Evolutionary conservation across 2,888 invertebrate species (phyloP), one percentile per base, ranked within the genome.

Genomic region (Eupeodes latifasciatus): DNA sequence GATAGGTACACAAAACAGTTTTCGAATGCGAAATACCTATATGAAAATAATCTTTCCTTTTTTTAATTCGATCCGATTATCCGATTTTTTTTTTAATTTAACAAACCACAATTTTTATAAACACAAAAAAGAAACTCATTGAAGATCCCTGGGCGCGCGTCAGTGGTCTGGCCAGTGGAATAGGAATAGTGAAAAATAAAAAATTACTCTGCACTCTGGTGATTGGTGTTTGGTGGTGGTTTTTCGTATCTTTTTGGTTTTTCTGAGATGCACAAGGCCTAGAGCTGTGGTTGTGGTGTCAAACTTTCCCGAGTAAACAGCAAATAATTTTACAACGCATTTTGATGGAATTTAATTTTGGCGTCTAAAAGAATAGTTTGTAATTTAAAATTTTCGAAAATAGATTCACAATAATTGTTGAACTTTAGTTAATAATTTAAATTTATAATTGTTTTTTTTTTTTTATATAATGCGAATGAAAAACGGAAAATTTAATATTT

Each of bases 271-370:
- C 47, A 59, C 72, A 72, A 84, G 69, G 81, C 85, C 81, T 69
- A 61, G 27, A 27, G 81, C 40, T 44, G 40, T 55, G 71, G 55
- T 71, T 44, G 40, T 55, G 71, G 55, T 71, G 44, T 85, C 81
- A 85, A 84, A 79, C 81, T 81, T 88, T 85, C 69, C 71, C 85
- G 78, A 81, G 77, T 88, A 85, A 88, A 85, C 77, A 88, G 85
- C 85, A 77, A 71, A 51, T 77, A 51, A 88, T 78, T 85, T 88
- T 78, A 81, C 85, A 88, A 81, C 74, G 81, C 85, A 84, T 84
- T 87, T 84, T 16, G 47, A 55, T 44, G 34, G 77, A 87, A 77
- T 72, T 67, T 61, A 74, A 79, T 72, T 67, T 19, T 61, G 55
- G 55, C 47, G 72, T 66, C 44, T 55, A 57, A 49, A 71, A 57